phyloP scores from a whole-genome alignment of 2,797 vertebrate genomes.

The Gobio occitaniae region DNA sequence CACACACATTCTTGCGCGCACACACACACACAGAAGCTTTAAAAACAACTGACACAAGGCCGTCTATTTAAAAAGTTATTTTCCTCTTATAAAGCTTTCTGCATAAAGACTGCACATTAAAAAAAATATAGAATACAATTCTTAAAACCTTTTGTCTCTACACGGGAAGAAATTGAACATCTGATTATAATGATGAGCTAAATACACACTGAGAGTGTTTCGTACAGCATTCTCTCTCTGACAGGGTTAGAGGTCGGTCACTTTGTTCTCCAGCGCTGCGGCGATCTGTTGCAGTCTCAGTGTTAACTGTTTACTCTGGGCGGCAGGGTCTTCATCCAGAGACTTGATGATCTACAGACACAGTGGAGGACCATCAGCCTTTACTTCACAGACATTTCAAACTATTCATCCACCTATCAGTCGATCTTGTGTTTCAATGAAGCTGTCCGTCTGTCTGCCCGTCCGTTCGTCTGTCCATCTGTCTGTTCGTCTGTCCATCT shows the following conservation, averaged over 20 bases:
- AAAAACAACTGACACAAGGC: constrained; percentile 81
- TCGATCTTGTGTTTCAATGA: too few species aligned
- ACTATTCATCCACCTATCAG: background rate
- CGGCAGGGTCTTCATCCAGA: constrained; percentile 93
- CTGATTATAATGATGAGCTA: constrained; percentile 81
- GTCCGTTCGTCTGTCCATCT: fast-evolving
- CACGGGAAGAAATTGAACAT: constrained; percentile 83
- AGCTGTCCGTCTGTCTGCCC: fast-evolving
- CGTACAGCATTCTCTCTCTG: constrained; percentile 64
- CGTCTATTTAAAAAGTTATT: constrained; percentile 84
- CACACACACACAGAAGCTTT: constrained; percentile 65
- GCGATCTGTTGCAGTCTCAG: constrained; percentile 97
- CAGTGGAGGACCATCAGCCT: background rate
- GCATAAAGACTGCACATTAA: constrained; percentile 84
- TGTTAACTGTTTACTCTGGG: constrained; percentile 98
- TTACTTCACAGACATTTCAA: background rate
- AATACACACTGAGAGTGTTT: constrained; percentile 74
- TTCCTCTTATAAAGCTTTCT: constrained; percentile 85
- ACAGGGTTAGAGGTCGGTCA: constrained; percentile 93
- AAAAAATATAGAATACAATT: constrained; percentile 87
- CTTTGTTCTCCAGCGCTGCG: constrained; percentile 96
- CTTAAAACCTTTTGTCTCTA: constrained; percentile 77
- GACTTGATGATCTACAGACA: constrained; percentile 89
- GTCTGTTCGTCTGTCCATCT: fast-evolving
- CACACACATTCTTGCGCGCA: constrained; percentile 36